These are phyloP conservation scores for Karalla daura DNA, from an alignment of 2,797 vertebrate genomes.

Conservation along the genomic window DNA sequence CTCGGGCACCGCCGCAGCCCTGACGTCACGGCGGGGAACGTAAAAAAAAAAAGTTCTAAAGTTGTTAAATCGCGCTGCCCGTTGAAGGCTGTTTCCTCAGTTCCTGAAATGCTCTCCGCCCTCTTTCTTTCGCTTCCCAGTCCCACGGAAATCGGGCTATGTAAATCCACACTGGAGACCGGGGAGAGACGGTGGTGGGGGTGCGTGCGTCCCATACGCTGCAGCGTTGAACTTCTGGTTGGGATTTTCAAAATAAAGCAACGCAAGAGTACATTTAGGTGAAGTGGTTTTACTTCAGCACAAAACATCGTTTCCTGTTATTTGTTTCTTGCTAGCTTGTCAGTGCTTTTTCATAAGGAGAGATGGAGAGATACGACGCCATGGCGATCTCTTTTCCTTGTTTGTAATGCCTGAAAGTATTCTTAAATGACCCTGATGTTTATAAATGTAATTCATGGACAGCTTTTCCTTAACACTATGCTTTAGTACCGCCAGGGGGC, in stretches of 20 bases:
- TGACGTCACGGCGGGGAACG: too few species aligned
- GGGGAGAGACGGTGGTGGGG: constrained; percentile 22
- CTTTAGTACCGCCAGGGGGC: too few species aligned
- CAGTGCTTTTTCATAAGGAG: background rate
- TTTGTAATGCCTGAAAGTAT: too few species aligned
- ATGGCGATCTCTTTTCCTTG: too few species aligned
- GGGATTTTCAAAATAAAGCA: background rate
- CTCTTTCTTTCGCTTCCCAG: constrained; percentile 67
- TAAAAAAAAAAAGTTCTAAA: constrained; percentile 28
- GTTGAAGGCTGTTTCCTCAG: constrained; percentile 56
- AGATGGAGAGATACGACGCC: constrained; percentile 11
- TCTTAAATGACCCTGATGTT: too few species aligned
- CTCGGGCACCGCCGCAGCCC: too few species aligned
- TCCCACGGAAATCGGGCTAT: constrained; percentile 82
- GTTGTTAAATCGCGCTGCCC: constrained; percentile 22
- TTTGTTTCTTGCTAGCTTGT: constrained; percentile 2
- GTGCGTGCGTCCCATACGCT: background rate
- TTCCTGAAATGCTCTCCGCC: constrained; percentile 77
- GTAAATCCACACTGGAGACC: constrained; percentile 76
- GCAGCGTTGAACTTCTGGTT: background rate
- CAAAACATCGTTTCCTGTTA: rapidly evolving
- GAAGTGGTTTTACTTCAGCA: background rate
- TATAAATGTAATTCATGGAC: too few species aligned
- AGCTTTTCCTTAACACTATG: too few species aligned
- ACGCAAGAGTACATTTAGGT: rapidly evolving